A percentile compares a stretch with the other conserved stretches of the same genome.
phyloP scores from a whole-genome alignment of 2,888 invertebrate genomes.

The Drosophila falleni region DNA sequence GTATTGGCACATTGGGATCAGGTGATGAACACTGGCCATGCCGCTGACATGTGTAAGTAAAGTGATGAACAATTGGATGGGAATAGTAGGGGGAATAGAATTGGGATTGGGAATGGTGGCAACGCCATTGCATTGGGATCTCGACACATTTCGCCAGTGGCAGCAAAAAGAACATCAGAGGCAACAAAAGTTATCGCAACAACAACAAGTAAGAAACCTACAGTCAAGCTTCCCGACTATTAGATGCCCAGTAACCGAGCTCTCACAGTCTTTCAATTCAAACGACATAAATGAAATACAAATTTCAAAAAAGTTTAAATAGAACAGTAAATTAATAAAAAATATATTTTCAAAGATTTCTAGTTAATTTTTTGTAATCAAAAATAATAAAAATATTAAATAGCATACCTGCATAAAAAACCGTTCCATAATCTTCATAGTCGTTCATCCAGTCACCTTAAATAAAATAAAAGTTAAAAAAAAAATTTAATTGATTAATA shows the following conservation, averaged over 20 bases:
- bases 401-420: too few species aligned
- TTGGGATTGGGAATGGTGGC: not conserved
- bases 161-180: constrained; percentile 22
- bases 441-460: too few species aligned
- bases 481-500: too few species aligned
- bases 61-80: constrained; percentile 47
- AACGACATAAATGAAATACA: too few species aligned
- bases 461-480: too few species aligned
- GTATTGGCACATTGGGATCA: constrained; percentile 63
- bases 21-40: constrained; percentile 59
- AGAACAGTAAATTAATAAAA: too few species aligned
- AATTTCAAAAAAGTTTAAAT: too few species aligned
- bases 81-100: not conserved
- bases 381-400: too few species aligned
- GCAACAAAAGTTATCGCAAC: constrained; percentile 1
- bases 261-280: not conserved
- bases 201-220: constrained; percentile 21
- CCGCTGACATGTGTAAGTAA: constrained; percentile 66
- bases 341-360: too few species aligned
- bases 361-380: too few species aligned
- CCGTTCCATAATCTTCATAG: too few species aligned
- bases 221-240: not conserved
- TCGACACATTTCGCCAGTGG: constrained; percentile 53
- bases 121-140: constrained; percentile 40
- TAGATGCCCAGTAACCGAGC: not conserved